A percentile compares a stretch with the other conserved stretches of the same genome.
Conservation (phyloP, 1,140 invertebrate species). For the Aphelinus certus region DNA sequence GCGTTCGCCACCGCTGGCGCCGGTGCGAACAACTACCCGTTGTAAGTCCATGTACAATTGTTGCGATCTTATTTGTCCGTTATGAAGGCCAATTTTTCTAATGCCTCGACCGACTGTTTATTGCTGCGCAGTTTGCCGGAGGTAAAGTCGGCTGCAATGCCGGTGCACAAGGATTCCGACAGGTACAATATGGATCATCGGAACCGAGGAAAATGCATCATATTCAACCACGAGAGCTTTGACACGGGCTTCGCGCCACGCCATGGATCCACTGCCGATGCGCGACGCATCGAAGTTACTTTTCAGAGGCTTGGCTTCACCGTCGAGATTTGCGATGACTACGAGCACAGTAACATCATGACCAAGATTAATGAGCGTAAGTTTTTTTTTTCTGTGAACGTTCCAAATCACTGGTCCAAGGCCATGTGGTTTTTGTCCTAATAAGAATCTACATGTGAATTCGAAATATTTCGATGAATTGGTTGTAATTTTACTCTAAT, state of each 20-base stretch:
- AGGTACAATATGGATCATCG: conserved; percentile 75
- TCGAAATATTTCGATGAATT: conserved; percentile 14
- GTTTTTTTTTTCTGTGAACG: background rate
- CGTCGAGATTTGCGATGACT: conserved; percentile 48
- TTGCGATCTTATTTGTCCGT: background rate
- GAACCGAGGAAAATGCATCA: conserved; percentile 74
- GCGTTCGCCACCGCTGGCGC: background rate
- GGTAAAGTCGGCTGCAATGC: conserved; percentile 44
- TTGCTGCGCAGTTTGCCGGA: conserved; percentile 24
- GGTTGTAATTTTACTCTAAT: background rate
- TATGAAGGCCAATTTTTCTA: too few species aligned
- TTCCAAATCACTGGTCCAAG: too few species aligned
- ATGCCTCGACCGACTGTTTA: background rate
- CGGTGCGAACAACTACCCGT: conserved; percentile 13
- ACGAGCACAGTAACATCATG: conserved; percentile 47
- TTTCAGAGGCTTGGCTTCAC: conserved; percentile 55
- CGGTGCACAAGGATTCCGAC: conserved; percentile 54
- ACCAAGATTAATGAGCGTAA: conserved; percentile 52
- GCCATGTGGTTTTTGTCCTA: too few species aligned
- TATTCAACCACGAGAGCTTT: conserved; percentile 80
- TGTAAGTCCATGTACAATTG: conserved; percentile 15
- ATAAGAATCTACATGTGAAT: background rate
- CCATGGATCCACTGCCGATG: conserved; percentile 53
- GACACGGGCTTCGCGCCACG: conserved; percentile 51
- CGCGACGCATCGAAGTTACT: conserved; percentile 47